Conservation (phyloP, 2,113 vertebrate genomes). For the Hydropotes inermis region DNA sequence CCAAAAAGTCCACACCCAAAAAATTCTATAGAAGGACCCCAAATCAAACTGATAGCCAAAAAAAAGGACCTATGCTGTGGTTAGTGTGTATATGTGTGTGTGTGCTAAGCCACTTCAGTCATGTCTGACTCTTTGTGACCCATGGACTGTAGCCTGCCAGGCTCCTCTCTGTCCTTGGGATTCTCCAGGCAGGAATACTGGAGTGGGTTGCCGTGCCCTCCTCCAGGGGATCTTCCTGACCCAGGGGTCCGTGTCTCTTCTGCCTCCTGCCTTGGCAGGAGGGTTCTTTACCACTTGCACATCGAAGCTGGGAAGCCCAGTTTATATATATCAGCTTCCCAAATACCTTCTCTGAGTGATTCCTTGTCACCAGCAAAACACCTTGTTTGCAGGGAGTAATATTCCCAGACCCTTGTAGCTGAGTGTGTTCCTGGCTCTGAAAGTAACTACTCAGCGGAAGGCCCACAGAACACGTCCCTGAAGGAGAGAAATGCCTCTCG, state of each 20-base stretch:
- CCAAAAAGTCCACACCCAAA: background rate
- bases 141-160: background rate
- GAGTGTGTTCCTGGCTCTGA: background rate
- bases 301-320: background rate
- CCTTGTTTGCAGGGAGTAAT: background rate
- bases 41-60: background rate
- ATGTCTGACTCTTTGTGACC: background rate
- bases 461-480: background rate
- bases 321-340: background rate
- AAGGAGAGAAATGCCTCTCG: background rate
- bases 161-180: background rate
- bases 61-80: background rate
- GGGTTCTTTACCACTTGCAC: background rate
- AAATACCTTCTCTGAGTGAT: background rate
- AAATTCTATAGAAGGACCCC: background rate
- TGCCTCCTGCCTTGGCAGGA: background rate
- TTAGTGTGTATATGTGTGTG: background rate
- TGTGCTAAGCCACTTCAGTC: background rate
- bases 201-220: background rate
- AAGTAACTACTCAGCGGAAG: background rate
- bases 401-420: background rate
- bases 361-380: background rate
- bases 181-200: background rate
- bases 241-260: background rate
- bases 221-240: background rate